Conservation (phyloP, 2,113 vertebrate species). For the Prionailurus viverrinus region DNA sequence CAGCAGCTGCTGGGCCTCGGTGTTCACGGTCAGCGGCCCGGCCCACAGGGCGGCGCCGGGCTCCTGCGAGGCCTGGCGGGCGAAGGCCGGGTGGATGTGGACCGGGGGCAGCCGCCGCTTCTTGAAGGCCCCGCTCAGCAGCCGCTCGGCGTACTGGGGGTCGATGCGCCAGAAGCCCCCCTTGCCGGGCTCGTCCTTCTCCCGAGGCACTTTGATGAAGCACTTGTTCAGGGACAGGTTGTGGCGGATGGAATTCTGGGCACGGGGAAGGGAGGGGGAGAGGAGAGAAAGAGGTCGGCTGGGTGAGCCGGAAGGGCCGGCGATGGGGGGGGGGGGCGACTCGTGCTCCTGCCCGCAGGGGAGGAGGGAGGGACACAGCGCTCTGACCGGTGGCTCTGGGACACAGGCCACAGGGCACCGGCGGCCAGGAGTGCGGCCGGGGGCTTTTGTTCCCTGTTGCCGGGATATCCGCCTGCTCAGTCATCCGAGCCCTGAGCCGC, state of each 20-base stretch:
- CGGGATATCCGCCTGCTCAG: slow-evolving; percentile 89
- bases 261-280: slow-evolving; percentile 26
- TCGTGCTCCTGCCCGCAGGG: neutral
- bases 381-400: slow-evolving; percentile 63
- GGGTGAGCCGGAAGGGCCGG: neutral
- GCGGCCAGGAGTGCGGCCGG: slow-evolving; percentile 62
- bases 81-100: slow-evolving; percentile 93
- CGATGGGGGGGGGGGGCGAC: neutral
- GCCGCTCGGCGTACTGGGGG: slow-evolving; percentile 94
- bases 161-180: slow-evolving; percentile 99
- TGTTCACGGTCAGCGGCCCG: slow-evolving; percentile 82
- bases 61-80: slow-evolving; percentile 79
- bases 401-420: slow-evolving; percentile 71
- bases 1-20: slow-evolving; percentile 92
- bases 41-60: neutral
- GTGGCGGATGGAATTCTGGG: slow-evolving; percentile 97
- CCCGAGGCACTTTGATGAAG: slow-evolving; percentile 98
- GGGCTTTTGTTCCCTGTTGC: slow-evolving; percentile 87
- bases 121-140: slow-evolving; percentile 94
- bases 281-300: neutral
- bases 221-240: slow-evolving; percentile 99
- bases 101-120: slow-evolving; percentile 92
- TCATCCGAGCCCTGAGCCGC: slow-evolving; percentile 88
- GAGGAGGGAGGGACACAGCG: neutral
- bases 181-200: slow-evolving; percentile 97